Conservation (phyloP, 2,888 invertebrate genomes). For the Drosophila mayaguana region DNA sequence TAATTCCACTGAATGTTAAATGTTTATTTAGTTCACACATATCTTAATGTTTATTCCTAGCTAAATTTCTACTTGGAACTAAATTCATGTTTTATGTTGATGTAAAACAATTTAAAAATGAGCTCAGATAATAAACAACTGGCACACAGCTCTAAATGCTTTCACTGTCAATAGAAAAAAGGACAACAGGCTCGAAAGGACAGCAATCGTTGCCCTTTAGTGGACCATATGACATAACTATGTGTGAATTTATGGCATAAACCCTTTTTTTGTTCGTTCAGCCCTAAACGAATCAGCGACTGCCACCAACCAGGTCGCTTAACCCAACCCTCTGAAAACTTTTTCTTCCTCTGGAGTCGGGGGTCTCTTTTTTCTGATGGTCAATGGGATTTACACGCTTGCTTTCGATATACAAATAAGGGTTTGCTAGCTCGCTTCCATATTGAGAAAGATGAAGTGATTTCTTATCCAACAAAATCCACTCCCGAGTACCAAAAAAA, state of each 20-base stretch:
- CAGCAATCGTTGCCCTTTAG: slow-evolving; percentile 32
- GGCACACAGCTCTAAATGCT: slow-evolving; percentile 33
- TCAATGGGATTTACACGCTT: slow-evolving; percentile 76
- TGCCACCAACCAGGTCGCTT: slow-evolving; percentile 31
- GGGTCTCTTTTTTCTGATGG: slow-evolving; percentile 25
- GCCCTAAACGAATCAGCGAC: slow-evolving; percentile 69
- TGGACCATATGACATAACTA: slow-evolving; percentile 76
- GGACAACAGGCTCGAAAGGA: slow-evolving; percentile 26
- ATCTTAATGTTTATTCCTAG: not conserved
- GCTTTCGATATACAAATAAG: slow-evolving; percentile 80
- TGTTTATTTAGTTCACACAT: not conserved
- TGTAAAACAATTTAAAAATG: slow-evolving; percentile 49
- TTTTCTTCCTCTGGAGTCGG: slow-evolving; percentile 9
- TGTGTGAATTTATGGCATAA: slow-evolving; percentile 81
- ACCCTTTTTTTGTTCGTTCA: slow-evolving; percentile 65
- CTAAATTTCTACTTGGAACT: not conserved
- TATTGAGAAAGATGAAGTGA: slow-evolving; percentile 77
- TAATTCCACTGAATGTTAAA: not conserved
- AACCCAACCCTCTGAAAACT: slow-evolving; percentile 19
- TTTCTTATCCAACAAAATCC: slow-evolving; percentile 79
- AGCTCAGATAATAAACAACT: slow-evolving; percentile 49
- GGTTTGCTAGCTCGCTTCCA: slow-evolving; percentile 51
- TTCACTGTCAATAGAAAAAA: slow-evolving; percentile 26
- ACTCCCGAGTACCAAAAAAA: slow-evolving; percentile 44
- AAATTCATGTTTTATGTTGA: slow-evolving; percentile 13